Evolutionary conservation across 2,113 vertebrate genomes (phyloP).

Genomic region (Camarhynchus parvulus): DNA sequence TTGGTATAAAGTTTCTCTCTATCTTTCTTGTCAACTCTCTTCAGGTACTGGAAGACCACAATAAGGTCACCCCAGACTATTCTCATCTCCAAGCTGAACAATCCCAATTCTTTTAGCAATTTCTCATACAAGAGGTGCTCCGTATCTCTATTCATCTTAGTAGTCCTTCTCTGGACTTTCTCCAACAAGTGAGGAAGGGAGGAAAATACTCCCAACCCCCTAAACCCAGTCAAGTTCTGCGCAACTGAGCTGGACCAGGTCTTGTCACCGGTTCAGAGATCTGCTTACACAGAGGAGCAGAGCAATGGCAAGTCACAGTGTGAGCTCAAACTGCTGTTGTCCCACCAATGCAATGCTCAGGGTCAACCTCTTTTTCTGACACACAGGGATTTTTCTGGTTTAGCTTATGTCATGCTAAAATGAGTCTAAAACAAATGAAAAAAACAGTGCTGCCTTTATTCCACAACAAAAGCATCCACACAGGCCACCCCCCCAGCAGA

Average conservation of each 20-base stretch:
- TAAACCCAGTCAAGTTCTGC: not conserved
- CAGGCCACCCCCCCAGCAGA: not conserved
- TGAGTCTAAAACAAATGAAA: not conserved
- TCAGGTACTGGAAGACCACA: not conserved
- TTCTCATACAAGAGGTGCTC: not conserved
- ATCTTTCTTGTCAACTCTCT: not conserved
- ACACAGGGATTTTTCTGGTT: conserved; percentile 25
- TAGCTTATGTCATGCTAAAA: not conserved
- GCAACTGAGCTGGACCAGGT: not conserved
- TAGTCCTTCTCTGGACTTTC: not conserved
- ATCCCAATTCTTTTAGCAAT: not conserved
- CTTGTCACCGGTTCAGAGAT: not conserved
- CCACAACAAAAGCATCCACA: not conserved
- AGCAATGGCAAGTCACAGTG: not conserved
- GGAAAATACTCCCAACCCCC: not conserved
- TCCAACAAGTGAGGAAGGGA: not conserved
- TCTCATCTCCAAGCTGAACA: not conserved
- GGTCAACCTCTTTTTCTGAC: not conserved
- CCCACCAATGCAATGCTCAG: not conserved
- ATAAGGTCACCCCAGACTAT: not conserved
- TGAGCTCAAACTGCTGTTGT: not conserved
- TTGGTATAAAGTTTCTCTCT: not conserved
- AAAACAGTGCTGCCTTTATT: not conserved
- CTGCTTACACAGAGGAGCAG: not conserved
- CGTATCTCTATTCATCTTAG: not conserved